Evolutionary conservation across 2,888 invertebrate genomes (phyloP).

Genomic region (Adelphocoris suturalis): DNA sequence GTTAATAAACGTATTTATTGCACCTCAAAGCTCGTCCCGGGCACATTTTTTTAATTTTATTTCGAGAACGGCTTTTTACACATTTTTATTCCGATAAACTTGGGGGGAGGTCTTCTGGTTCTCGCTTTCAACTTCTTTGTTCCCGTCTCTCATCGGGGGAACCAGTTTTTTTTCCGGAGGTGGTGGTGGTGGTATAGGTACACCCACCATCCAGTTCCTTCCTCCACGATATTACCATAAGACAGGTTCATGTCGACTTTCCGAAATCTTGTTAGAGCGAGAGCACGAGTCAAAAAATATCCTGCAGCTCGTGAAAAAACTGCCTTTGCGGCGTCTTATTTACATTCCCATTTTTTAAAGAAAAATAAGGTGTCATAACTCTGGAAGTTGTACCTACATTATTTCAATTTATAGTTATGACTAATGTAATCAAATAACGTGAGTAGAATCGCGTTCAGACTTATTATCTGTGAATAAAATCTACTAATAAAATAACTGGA

Average conservation of each 20-base stretch:
- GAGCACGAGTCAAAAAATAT: constrained; percentile 29
- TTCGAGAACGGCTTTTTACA: constrained; percentile 1
- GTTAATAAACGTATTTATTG: constrained; percentile 69
- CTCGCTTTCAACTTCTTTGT: constrained; percentile 25
- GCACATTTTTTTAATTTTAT: not conserved
- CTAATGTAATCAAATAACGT: too few species aligned
- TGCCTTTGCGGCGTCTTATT: too few species aligned
- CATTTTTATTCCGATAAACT: constrained; percentile 31
- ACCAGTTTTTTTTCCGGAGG: not conserved
- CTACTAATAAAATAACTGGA: too few species aligned
- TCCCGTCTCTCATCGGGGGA: constrained; percentile 17
- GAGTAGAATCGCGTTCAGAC: too few species aligned
- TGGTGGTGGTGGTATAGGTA: not conserved
- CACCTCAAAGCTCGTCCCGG: not conserved
- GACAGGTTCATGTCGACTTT: constrained; percentile 50
- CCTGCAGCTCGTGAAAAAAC: not conserved
- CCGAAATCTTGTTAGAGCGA: constrained; percentile 45
- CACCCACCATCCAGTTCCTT: constrained; percentile 3
- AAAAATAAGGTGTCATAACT: too few species aligned
- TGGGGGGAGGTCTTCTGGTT: constrained; percentile 10
- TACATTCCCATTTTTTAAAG: too few species aligned
- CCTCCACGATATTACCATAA: not conserved
- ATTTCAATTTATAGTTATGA: too few species aligned
- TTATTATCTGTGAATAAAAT: too few species aligned
- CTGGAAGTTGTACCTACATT: too few species aligned